Percentiles rank a stretch among this genome's conserved stretches.
phyloP scores from a whole-genome alignment of 2,113 vertebrate genomes.

The Melanotaenia duboulayi region DNA sequence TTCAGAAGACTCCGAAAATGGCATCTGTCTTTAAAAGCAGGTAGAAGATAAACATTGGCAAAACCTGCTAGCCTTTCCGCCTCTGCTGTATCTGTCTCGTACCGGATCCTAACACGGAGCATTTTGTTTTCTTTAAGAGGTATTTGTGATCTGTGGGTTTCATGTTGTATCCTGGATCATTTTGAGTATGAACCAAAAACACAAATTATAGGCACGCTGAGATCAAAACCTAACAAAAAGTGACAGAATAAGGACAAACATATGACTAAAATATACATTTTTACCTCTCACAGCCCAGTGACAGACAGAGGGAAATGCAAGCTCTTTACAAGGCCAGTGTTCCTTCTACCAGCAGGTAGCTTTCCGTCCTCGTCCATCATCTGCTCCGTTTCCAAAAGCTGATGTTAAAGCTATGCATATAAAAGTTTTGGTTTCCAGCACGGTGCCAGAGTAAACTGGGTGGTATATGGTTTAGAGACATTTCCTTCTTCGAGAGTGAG shows the following conservation, averaged over 20 bases:
- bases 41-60: not conserved
- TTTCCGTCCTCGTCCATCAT: constrained; percentile 73
- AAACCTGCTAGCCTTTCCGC: constrained; percentile 17
- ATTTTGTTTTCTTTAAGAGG: constrained; percentile 38
- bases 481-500: constrained; percentile 76
- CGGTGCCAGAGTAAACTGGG: constrained; percentile 82
- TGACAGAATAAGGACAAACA: not conserved
- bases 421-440: constrained; percentile 74
- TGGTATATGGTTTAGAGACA: constrained; percentile 78
- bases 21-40: constrained; percentile 1
- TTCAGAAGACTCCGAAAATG: constrained; percentile 23
- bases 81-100: constrained; percentile 10
- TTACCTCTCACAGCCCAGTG: constrained; percentile 36
- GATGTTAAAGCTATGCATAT: constrained; percentile 69
- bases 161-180: not conserved
- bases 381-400: constrained; percentile 52
- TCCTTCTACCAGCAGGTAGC: constrained; percentile 69
- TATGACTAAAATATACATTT: not conserved
- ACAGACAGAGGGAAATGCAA: constrained; percentile 35
- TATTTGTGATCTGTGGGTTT: constrained; percentile 44
- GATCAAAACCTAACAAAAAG: constrained; percentile 20
- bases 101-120: constrained; percentile 40
- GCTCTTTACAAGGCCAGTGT: constrained; percentile 59
- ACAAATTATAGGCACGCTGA: constrained; percentile 15
- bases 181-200: constrained; percentile 39